Evolutionary conservation across 2,888 invertebrate species (phyloP).

Genomic region (Cantharis rufa): DNA sequence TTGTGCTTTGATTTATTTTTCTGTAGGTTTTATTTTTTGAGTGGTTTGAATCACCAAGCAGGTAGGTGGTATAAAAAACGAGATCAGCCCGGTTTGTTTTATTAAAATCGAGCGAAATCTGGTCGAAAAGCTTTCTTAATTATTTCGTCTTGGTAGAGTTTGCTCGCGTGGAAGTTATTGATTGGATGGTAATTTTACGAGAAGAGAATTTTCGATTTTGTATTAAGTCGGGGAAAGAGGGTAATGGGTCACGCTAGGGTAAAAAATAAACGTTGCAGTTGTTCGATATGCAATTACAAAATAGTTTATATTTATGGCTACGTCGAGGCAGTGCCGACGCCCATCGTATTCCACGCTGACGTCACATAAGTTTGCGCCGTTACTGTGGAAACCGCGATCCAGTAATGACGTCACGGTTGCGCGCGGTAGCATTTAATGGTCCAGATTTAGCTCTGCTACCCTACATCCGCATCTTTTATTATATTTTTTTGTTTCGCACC

Average conservation of each 20-base stretch:
- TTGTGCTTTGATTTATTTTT: neutral
- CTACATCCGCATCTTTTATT: constrained; percentile 33
- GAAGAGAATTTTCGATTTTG: neutral
- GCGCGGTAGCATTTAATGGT: constrained; percentile 37
- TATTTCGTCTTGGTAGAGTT: neutral
- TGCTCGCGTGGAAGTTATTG: neutral
- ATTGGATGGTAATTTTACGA: constrained; percentile 1
- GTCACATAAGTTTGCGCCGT: constrained; percentile 26
- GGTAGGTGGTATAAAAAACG: neutral
- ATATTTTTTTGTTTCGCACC: constrained; percentile 22
- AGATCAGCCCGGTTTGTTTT: neutral
- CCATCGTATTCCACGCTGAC: constrained; percentile 29
- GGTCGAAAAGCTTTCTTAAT: neutral
- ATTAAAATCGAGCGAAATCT: neutral
- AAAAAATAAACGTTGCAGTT: constrained; percentile 7
- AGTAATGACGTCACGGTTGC: constrained; percentile 35
- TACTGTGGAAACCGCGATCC: constrained; percentile 31
- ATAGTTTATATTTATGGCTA: neutral
- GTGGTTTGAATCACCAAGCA: neutral
- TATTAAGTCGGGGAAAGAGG: neutral
- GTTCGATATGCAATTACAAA: constrained; percentile 8
- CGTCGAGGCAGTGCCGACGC: constrained; percentile 26
- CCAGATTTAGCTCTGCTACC: constrained; percentile 36
- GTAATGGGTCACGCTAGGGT: neutral
- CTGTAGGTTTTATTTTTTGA: neutral